phyloP scores from a whole-genome alignment of 2,797 vertebrate species.

The Sebastes reedi region DNA sequence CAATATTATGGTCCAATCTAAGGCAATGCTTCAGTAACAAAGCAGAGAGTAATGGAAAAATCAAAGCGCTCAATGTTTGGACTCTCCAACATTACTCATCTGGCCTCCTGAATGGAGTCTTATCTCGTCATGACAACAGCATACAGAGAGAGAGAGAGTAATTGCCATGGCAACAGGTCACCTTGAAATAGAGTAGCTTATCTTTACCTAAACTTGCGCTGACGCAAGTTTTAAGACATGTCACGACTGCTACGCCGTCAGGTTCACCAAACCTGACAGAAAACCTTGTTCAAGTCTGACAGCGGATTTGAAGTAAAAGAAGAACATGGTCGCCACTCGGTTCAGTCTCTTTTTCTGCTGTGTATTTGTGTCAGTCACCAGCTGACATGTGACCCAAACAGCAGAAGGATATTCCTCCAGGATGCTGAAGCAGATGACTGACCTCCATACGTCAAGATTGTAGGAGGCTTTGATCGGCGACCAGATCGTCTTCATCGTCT shows the following conservation, averaged over 20 bases:
- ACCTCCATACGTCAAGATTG: conserved; percentile 59
- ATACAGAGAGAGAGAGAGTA: conserved; percentile 50
- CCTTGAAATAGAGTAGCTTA: conserved; percentile 54
- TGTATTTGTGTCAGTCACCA: conserved; percentile 49
- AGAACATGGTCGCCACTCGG: not conserved
- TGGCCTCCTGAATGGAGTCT: conserved; percentile 57
- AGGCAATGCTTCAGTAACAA: conserved; percentile 68
- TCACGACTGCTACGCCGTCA: not conserved
- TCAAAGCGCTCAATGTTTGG: conserved; percentile 65
- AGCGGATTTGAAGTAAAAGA: not conserved
- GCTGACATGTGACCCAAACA: conserved; percentile 38
- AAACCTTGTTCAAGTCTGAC: no score
- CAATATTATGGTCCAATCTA: conserved; percentile 65
- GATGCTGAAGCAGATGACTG: conserved; percentile 45
- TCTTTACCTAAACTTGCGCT: not conserved
- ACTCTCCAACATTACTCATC: conserved; percentile 67
- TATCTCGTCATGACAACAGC: conserved; percentile 68
- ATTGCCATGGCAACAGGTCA: conserved; percentile 75
- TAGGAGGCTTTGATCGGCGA: conserved; percentile 26
- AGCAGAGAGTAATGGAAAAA: conserved; percentile 72
- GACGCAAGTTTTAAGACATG: not conserved
- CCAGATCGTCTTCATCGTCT: conserved; percentile 19
- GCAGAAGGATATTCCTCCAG: conserved; percentile 48
- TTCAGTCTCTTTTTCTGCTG: not conserved
- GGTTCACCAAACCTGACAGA: not conserved